Evolutionary conservation across 1,140 invertebrate genomes (phyloP), one percentile per base, ranked within the genome.

Genomic region (Drosophila willistoni): DNA sequence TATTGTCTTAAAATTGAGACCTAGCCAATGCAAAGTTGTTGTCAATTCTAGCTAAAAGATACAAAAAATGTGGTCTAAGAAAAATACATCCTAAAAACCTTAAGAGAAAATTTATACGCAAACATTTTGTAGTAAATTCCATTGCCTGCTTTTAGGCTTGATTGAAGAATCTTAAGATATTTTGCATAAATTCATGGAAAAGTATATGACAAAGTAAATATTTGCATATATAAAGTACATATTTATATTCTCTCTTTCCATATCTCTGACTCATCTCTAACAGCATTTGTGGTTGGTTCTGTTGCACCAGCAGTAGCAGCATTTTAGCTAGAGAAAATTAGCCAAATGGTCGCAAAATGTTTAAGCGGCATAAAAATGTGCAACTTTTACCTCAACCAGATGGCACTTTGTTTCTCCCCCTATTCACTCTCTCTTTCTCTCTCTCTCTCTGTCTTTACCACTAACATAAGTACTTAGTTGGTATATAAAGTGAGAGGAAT

Each of bases 281-380:
- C 13, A 51, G 9, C 19, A 51, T 51, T 51, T 51, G 44, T 51
- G 19, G 44, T 3, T 9, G 19, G 17, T 1, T 39, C 10, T 39
- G 9, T 22, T 51, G 44, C 44, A 12, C 3, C 17, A 22, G 19
- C 17, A 51, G 44, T 19, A 36, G 34, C 34, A 36, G 34, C 34
- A 51, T 51, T 51, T 51, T 51, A 51, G 44, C 9, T 22, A 22
- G 44, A 60, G 22, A 60, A 72, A 86, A 81, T 85, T 78, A 81
- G 71, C 70, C 65, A 78, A 84, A 85, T 86, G 68, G 71, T 67
- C 55, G 68, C 66, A 64, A 72, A 81, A 70, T 77, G 73, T 77
- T 77, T 66, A 77, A 85, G 69, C 81, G 64, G 67, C 63, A 81
- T 67, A 81, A 74, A 84, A 85, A 78, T 86, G 54, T 78, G 64